Conservation (phyloP, 2,113 vertebrate species). For the Thamnophis sirtalis region DNA sequence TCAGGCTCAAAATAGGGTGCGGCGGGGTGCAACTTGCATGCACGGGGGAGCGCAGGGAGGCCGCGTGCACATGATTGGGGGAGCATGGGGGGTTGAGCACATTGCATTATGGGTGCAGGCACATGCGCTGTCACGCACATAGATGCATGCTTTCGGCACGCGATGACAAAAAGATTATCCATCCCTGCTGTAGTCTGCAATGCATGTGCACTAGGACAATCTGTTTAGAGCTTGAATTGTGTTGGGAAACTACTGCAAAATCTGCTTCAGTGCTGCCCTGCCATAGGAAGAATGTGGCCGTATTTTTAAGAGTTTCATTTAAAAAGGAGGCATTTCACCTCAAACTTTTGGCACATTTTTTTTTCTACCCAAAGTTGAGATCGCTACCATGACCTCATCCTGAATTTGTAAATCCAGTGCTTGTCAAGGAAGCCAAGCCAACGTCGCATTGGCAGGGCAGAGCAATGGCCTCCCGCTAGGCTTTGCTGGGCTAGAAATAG, state of each 20-base stretch:
- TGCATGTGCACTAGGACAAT: neutral
- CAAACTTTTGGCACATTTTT: conserved; percentile 42
- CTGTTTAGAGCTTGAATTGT: conserved; percentile 8
- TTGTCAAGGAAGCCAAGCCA: conserved; percentile 62
- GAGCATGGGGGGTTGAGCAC: too few relatives aligned
- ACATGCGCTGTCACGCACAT: too few relatives aligned
- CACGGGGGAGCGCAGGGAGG: too few relatives aligned
- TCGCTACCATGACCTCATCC: conserved; percentile 58
- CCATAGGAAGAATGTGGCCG: neutral
- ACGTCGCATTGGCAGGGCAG: conserved; percentile 54
- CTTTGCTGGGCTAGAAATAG: conserved; percentile 51
- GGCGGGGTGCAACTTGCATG: too few relatives aligned
- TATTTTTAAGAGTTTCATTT: conserved; percentile 28
- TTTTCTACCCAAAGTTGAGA: conserved; percentile 50
- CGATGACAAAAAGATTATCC: too few relatives aligned
- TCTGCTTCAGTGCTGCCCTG: neutral
- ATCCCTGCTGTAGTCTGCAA: neutral
- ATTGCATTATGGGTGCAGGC: too few relatives aligned
- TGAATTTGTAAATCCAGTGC: conserved; percentile 54
- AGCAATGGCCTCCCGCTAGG: conserved; percentile 53
- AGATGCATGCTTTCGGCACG: too few relatives aligned
- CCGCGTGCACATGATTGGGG: too few relatives aligned
- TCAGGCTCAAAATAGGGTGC: too few relatives aligned
- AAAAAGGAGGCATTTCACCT: conserved; percentile 55
- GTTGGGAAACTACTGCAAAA: neutral